Percentiles rank a stretch among this genome's conserved stretches.
These are phyloP conservation scores for Ectemnius lituratus DNA, from an alignment of 2,888 invertebrate genomes.

Conservation along the genomic window DNA sequence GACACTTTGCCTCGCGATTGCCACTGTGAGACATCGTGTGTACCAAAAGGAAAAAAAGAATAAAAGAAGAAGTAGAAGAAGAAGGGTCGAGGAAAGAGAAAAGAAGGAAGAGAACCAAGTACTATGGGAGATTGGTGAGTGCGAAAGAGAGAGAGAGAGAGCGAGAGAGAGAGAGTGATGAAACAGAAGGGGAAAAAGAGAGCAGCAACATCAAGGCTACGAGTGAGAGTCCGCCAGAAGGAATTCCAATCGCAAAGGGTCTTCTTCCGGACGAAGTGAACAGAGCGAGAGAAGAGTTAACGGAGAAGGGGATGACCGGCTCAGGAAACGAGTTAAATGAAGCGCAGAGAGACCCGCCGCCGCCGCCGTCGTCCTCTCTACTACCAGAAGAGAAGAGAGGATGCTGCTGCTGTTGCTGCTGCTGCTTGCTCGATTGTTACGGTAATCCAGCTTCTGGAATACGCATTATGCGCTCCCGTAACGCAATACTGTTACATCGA, in stretches of 20 bases:
- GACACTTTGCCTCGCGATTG: too few species aligned
- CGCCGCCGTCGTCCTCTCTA: not conserved
- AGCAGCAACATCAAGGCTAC: too few species aligned
- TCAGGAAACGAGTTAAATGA: slow-evolving; percentile 48
- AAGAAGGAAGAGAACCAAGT: not conserved
- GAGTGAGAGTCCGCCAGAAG: slow-evolving; percentile 4
- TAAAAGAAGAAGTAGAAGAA: too few species aligned
- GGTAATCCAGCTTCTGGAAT: slow-evolving; percentile 56
- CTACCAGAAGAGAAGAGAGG: slow-evolving; percentile 45
- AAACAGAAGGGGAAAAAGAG: not conserved
- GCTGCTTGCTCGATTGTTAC: slow-evolving; percentile 50
- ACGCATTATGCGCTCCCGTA: slow-evolving; percentile 51
- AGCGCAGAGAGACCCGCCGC: slow-evolving; percentile 33
- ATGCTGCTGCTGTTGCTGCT: too few species aligned
- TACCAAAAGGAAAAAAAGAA: too few species aligned
- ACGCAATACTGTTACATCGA: slow-evolving; percentile 52
- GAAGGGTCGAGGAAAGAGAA: not conserved
- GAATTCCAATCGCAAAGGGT: slow-evolving; percentile 26
- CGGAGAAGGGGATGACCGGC: not conserved
- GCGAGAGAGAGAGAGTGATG: too few species aligned
- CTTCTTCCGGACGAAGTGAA: too few species aligned
- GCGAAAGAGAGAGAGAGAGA: too few species aligned
- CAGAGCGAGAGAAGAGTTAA: too few species aligned
- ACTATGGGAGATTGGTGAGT: not conserved
- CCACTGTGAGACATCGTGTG: not conserved